Conservation (phyloP, 1,140 invertebrate species). For the Drosophila sucinea region DNA sequence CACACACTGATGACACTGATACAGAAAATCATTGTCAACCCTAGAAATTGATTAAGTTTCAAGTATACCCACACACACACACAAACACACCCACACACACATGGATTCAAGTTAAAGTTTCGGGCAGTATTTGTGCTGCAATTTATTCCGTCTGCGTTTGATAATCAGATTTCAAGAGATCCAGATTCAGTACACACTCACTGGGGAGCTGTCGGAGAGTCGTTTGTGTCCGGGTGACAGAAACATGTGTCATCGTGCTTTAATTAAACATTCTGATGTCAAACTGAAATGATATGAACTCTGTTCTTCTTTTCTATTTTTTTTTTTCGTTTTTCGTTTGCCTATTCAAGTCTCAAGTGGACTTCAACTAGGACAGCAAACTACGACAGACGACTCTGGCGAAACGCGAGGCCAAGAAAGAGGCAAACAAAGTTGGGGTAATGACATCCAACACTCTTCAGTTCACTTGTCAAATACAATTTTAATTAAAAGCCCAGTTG, state of each 20-base stretch:
- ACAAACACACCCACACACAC: not conserved
- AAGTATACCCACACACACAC: not conserved
- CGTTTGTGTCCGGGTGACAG: conserved; percentile 21
- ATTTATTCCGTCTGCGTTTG: conserved; percentile 11
- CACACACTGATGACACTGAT: conserved; percentile 3
- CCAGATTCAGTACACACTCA: not conserved
- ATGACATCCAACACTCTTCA: conserved; percentile 7
- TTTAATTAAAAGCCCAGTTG: conserved; percentile 54
- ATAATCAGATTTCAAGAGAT: conserved; percentile 14
- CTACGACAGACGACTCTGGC: not conserved
- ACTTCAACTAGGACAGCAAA: not conserved
- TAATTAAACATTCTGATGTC: conserved; percentile 30
- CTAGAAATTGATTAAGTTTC: conserved; percentile 10
- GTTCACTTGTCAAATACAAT: conserved; percentile 35
- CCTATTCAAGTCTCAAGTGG: conserved; percentile 15
- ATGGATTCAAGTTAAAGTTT: not conserved
- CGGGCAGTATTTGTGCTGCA: not conserved
- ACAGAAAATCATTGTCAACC: conserved; percentile 7
- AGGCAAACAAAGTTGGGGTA: conserved; percentile 2
- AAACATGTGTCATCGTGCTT: conserved; percentile 26
- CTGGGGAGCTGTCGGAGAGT: conserved; percentile 3
- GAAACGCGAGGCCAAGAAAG: conserved; percentile 1
- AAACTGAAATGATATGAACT: conserved; percentile 15
- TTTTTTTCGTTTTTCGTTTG: no score
- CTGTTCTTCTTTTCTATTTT: not conserved